Base-by-base conservation (phyloP, 1,140 invertebrate species). In the Caenorhabditis briggsae region DNA sequence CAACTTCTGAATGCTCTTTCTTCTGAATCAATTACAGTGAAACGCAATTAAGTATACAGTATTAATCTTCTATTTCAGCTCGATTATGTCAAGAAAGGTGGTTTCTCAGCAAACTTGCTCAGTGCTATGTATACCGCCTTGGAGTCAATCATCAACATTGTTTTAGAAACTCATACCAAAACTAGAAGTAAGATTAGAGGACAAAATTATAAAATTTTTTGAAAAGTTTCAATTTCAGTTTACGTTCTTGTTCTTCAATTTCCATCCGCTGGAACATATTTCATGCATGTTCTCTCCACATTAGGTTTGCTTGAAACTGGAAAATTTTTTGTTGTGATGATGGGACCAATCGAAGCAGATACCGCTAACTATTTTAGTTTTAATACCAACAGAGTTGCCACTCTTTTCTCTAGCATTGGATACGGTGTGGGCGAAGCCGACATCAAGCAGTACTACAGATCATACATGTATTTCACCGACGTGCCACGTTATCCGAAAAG, bases 301-400 rank as follows among this genome's bases (percentile, higher is more conserved):
- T 33, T 83, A 41, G 82, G 82, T 20, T 50, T 83, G 33, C 23
- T 83, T 20, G 82, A 83, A 43, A 58, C 82, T 11, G 82, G 82
- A 83, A 58, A 83, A 20, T 83, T 20, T 48, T 58, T 83, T 59
- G 82, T 83, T 20, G 23, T 83, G 5, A 64, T 58, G 55, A 83
- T 83, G 55, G 20, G 43, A 48, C 46, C 53, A 20, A 23, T 83
- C 9, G 46, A 78, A 1, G 9, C 5, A 5, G 70, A 78, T n/a
- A 11, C 70, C 0, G 46, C n/a, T 18, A 58, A 46, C 18, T 83
- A 59, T 20, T 61, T 83, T 12, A 41, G 33, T 18, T 83, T 61
- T 18, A 59, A 83, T 41, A 20, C 23, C 7, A 83, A 83, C 41
- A 33, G 58, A 46, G 58, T 53, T 59, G 53, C 50, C 46, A 53